Conservation (phyloP, 2,113 vertebrate species). For the Poeciliopsis turrubarensis region DNA sequence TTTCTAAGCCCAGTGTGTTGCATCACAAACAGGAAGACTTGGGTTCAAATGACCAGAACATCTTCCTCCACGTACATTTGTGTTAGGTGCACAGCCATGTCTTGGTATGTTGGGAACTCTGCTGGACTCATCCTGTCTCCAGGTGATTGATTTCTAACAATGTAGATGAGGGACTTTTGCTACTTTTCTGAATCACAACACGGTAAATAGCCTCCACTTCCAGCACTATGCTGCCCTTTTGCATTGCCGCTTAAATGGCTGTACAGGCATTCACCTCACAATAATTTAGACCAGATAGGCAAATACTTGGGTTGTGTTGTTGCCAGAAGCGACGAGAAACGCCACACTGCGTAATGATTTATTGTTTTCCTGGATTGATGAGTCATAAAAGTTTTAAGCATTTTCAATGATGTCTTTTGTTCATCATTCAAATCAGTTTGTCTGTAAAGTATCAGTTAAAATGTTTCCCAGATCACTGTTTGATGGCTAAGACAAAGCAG, state of each 20-base stretch:
- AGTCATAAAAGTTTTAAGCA: background rate
- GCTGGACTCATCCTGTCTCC: background rate
- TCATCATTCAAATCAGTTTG: background rate
- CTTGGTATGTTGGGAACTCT: background rate
- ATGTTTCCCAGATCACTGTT: background rate
- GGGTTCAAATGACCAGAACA: background rate
- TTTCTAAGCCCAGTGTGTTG: no score
- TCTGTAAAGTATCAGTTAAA: background rate
- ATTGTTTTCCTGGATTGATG: background rate
- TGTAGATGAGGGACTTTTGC: conserved; percentile 17
- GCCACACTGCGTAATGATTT: background rate
- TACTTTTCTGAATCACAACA: conserved; percentile 15
- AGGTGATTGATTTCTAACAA: background rate
- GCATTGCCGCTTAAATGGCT: background rate
- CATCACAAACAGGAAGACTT: background rate
- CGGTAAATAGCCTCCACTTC: conserved; percentile 3
- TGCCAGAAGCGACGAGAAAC: background rate
- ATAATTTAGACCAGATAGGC: conserved; percentile 5
- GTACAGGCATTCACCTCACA: background rate
- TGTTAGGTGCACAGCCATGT: background rate
- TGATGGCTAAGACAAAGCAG: background rate
- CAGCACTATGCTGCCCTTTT: background rate
- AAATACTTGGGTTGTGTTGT: background rate
- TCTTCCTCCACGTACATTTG: background rate
- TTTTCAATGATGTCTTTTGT: background rate